Evolutionary conservation across 2,797 vertebrate species (phyloP).

Genomic region (Aotus griseimembra): DNA sequence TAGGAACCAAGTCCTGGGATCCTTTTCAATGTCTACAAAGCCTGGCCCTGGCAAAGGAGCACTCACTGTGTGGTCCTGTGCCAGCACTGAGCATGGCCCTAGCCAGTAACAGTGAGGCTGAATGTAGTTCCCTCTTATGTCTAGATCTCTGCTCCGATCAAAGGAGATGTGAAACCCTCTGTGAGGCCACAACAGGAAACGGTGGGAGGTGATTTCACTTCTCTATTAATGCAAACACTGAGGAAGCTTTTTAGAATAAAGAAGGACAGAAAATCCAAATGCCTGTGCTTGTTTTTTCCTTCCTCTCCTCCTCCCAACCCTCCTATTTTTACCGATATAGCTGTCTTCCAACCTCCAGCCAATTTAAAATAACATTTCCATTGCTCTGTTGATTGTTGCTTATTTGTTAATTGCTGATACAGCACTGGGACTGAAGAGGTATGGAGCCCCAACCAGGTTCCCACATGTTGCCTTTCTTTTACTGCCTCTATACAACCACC

Average conservation of each 20-base stretch:
- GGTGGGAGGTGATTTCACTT: slow-evolving; percentile 62
- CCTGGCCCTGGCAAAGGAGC: too few species aligned
- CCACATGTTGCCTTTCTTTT: background rate
- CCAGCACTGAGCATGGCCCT: accelerated
- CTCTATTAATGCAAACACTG: slow-evolving; percentile 26
- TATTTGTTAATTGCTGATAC: background rate
- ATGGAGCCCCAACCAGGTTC: background rate
- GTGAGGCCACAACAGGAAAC: slow-evolving; percentile 3
- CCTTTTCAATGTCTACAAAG: background rate
- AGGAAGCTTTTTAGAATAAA: slow-evolving; percentile 20
- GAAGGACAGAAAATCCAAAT: slow-evolving; percentile 39
- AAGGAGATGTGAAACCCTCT: slow-evolving; percentile 67
- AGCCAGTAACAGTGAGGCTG: accelerated
- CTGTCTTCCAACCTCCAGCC: background rate
- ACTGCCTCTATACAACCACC: background rate
- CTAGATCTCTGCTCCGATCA: slow-evolving; percentile 5
- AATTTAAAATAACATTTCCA: background rate
- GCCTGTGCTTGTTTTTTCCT: background rate
- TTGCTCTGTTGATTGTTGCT: background rate
- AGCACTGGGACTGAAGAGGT: background rate
- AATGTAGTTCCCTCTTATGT: background rate
- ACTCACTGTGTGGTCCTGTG: accelerated
- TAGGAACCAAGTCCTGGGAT: background rate
- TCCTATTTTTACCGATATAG: background rate
- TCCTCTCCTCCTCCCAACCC: background rate